Evolutionary conservation across 2,888 invertebrate genomes (phyloP).

Genomic region (Lycocerus yunnanus): DNA sequence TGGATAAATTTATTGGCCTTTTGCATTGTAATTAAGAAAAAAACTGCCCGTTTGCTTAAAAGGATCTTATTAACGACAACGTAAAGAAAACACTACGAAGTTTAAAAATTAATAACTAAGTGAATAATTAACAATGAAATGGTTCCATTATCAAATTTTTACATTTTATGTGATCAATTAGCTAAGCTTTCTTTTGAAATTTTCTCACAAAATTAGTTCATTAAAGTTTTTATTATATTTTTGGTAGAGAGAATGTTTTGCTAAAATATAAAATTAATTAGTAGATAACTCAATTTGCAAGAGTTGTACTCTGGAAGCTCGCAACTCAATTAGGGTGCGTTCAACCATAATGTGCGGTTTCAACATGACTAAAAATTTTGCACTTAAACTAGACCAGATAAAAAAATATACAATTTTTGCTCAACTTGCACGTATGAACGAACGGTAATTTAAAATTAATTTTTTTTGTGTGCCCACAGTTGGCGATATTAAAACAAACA

Average conservation of each 20-base stretch:
- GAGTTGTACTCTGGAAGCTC: slow-evolving; percentile 5
- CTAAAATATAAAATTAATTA: slow-evolving; percentile 2
- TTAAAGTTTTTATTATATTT: not conserved
- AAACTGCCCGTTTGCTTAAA: no score
- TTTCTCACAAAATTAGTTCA: not conserved
- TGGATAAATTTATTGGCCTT: not conserved
- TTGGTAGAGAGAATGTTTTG: not conserved
- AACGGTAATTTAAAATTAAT: slow-evolving; percentile 15
- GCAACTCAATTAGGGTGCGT: slow-evolving; percentile 13
- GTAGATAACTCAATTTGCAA: slow-evolving; percentile 5
- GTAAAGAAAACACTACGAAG: not conserved
- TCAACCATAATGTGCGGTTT: slow-evolving; percentile 12
- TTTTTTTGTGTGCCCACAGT: not conserved
- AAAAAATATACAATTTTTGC: slow-evolving; percentile 10
- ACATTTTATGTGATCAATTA: not conserved
- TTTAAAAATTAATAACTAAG: not conserved
- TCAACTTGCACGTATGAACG: slow-evolving; percentile 6
- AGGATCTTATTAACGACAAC: no score
- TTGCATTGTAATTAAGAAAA: not conserved
- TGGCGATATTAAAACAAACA: slow-evolving; percentile 2
- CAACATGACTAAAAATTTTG: slow-evolving; percentile 17
- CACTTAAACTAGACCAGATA: slow-evolving; percentile 2
- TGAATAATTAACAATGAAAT: not conserved
- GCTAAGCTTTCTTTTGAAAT: not conserved
- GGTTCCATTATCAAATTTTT: not conserved